Evolutionary conservation across 1,140 invertebrate species (phyloP).

Genomic region (Paralvinella palmiformis): DNA sequence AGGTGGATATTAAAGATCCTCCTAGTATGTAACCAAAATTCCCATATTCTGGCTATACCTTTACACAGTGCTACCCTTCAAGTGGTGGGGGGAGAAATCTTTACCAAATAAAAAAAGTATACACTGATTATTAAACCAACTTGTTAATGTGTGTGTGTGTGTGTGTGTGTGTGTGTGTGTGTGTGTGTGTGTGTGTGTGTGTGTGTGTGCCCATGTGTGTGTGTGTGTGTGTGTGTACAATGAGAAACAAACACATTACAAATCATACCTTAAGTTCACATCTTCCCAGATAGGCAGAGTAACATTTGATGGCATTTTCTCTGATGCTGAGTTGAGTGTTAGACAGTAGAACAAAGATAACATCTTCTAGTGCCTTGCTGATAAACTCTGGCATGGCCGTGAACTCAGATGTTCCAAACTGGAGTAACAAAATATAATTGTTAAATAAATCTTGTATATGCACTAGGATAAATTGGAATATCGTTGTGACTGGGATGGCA

Average conservation of each 20-base stretch:
- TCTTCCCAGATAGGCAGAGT: constrained; percentile 31
- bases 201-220: background rate
- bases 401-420: constrained; percentile 19
- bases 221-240: background rate
- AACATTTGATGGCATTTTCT: constrained; percentile 34
- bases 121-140: too few species aligned
- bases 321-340: constrained; percentile 36
- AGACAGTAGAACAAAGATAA: constrained; percentile 30
- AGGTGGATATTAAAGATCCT: too few species aligned
- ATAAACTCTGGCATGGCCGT: constrained; percentile 28
- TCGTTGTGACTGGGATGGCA: background rate
- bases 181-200: too few species aligned
- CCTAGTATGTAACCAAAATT: too few species aligned
- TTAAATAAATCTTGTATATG: background rate
- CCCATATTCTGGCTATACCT: too few species aligned
- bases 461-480: background rate
- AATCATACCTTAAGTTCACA: constrained; percentile 25
- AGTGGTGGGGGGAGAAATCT: too few species aligned
- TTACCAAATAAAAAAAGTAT: too few species aligned
- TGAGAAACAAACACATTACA: background rate
- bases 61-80: too few species aligned
- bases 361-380: constrained; percentile 24
- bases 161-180: too few species aligned
- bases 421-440: background rate
- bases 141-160: too few species aligned